A percentile compares a stretch with the other conserved stretches of the same genome.
phyloP scores from a whole-genome alignment of 2,113 vertebrate species.

The Amphiprion percula region DNA sequence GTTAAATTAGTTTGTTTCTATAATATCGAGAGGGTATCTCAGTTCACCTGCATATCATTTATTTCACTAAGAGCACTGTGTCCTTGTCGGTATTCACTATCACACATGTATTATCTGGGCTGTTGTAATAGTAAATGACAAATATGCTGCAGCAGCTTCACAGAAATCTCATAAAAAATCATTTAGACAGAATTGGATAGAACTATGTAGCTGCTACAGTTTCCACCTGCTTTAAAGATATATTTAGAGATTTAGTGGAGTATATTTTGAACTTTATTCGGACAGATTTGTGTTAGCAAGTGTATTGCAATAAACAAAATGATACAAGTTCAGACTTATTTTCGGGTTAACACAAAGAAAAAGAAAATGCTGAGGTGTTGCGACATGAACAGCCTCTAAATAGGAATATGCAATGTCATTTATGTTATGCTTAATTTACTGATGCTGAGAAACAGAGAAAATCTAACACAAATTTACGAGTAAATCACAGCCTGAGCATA shows the following conservation, averaged over 20 bases:
- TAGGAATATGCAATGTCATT: slow-evolving; percentile 55
- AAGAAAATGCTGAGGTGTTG: slow-evolving; percentile 22
- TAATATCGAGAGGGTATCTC: background rate
- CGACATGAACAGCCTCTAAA: slow-evolving; percentile 22
- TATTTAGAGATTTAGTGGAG: slow-evolving; percentile 31
- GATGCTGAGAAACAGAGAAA: slow-evolving; percentile 13
- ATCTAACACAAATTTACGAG: slow-evolving; percentile 22
- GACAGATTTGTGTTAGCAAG: slow-evolving; percentile 9
- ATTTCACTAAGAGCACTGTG: slow-evolving; percentile 42
- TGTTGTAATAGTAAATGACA: slow-evolving; percentile 36
- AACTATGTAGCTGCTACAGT: slow-evolving; percentile 26
- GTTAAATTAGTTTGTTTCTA: slow-evolving; percentile 1
- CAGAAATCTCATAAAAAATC: background rate
- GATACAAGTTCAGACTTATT: background rate
- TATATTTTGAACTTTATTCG: slow-evolving; percentile 3
- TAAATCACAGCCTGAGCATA: slow-evolving; percentile 34
- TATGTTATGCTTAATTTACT: slow-evolving; percentile 41
- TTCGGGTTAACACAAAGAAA: background rate
- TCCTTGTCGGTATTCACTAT: slow-evolving; percentile 14
- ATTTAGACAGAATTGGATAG: slow-evolving; percentile 26
- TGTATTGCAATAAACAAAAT: no score
- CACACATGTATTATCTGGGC: slow-evolving; percentile 13
- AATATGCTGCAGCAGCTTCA: slow-evolving; percentile 39
- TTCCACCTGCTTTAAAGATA: slow-evolving; percentile 42
- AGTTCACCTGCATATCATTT: slow-evolving; percentile 10